phyloP scores from a whole-genome alignment of 2,888 invertebrate species.

The Mylabris sibirica region DNA sequence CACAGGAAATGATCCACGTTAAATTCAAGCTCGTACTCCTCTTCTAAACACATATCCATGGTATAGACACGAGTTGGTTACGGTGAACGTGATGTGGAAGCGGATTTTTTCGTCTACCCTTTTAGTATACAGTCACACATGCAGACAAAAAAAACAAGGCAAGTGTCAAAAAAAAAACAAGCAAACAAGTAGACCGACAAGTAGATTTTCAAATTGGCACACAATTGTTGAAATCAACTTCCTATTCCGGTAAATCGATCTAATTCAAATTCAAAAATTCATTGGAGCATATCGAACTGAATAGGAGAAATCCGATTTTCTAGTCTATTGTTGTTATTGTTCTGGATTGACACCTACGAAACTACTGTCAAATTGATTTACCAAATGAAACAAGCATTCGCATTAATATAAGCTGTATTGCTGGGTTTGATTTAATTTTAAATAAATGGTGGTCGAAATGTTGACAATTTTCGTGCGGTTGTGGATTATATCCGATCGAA shows the following conservation, averaged over 20 bases:
- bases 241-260: not conserved
- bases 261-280: not conserved
- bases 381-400: not conserved
- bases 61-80: not conserved
- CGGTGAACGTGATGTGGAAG: not conserved
- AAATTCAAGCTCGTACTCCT: not conserved
- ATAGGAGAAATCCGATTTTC: not conserved
- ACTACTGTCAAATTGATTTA: not conserved
- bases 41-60: not conserved
- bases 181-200: not conserved
- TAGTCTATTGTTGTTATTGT: not conserved
- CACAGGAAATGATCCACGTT: slow-evolving; percentile 28
- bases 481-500: not conserved
- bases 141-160: not conserved
- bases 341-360: not conserved
- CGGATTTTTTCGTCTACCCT: not conserved
- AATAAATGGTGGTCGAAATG: not conserved
- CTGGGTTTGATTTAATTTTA: not conserved
- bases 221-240: not conserved
- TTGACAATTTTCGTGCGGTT: not conserved
- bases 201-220: not conserved
- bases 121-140: not conserved
- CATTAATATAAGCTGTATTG: not conserved
- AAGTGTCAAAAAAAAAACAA: not conserved
- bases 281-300: not conserved